A percentile compares a stretch with the other conserved stretches of the same genome.
Evolutionary conservation across 2,113 vertebrate genomes (phyloP).

Genomic region (Sarotherodon lohbergeri): DNA sequence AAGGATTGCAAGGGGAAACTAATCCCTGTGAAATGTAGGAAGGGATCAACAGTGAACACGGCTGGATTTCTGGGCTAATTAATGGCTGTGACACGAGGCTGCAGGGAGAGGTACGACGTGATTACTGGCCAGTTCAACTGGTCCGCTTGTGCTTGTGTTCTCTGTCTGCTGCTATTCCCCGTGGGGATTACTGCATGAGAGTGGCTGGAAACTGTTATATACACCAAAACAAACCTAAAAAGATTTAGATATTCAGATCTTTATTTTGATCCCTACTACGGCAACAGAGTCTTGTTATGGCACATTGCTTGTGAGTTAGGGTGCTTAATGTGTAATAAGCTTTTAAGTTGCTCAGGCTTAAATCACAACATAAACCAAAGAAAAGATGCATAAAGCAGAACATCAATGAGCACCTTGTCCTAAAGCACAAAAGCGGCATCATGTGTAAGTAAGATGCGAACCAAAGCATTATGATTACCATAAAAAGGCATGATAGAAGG

Average conservation of each 20-base stretch:
- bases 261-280: background rate
- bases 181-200: background rate
- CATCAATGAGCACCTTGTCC: background rate
- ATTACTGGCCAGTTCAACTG: background rate
- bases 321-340: background rate
- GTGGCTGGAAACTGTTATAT: background rate
- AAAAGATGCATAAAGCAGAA: background rate
- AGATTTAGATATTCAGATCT: background rate
- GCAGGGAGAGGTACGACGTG: background rate
- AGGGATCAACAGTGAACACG: conserved; percentile 13
- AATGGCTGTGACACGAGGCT: conserved; percentile 32
- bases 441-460: background rate
- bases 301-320: background rate
- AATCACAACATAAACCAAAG: background rate
- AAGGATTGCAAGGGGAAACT: background rate
- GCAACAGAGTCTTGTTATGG: background rate
- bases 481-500: background rate
- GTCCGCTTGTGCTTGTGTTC: background rate
- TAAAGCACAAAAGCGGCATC: background rate
- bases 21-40: conserved; percentile 52
- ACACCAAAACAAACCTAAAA: background rate
- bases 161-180: background rate
- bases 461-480: background rate
- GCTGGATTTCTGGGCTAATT: conserved; percentile 35
- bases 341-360: background rate